Evolutionary conservation across 2,797 vertebrate species (phyloP).

Genomic region (Parauchenoglanis ngamensis): DNA sequence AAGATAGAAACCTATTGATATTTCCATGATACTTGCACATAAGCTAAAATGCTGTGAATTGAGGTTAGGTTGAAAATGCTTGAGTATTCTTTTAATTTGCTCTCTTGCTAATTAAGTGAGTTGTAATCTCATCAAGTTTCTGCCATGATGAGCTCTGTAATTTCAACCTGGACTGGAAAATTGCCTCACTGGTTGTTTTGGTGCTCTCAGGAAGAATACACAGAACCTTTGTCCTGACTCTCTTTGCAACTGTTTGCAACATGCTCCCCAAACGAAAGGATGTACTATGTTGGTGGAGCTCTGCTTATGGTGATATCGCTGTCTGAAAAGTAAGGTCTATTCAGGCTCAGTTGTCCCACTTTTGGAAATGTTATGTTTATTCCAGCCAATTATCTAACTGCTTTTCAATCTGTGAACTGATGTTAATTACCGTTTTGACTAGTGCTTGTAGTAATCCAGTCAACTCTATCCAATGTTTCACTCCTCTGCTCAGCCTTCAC

Average conservation of each 20-base stretch:
- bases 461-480: neutral
- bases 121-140: neutral
- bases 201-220: conserved; percentile 1
- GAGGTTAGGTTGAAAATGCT: neutral
- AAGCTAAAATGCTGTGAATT: neutral
- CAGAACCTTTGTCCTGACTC: neutral
- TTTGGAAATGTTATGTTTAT: conserved; percentile 9
- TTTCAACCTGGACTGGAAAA: conserved; percentile 7
- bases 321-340: neutral
- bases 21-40: neutral
- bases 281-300: neutral
- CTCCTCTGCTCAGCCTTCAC: conserved; percentile 7
- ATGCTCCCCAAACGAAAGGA: conserved; percentile 10
- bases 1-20: neutral
- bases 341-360: conserved; percentile 11
- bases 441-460: conserved; percentile 7
- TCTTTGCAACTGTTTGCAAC: conserved; percentile 23
- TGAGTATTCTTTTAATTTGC: neutral
- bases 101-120: neutral
- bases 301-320: conserved; percentile 12
- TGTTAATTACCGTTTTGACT: conserved; percentile 7
- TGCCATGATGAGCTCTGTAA: neutral
- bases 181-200: conserved; percentile 7
- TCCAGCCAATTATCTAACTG: neutral
- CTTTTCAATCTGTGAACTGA: conserved; percentile 8